These are phyloP conservation scores for Athene noctua DNA, from an alignment of 2,113 vertebrate species.

Conservation along the genomic window DNA sequence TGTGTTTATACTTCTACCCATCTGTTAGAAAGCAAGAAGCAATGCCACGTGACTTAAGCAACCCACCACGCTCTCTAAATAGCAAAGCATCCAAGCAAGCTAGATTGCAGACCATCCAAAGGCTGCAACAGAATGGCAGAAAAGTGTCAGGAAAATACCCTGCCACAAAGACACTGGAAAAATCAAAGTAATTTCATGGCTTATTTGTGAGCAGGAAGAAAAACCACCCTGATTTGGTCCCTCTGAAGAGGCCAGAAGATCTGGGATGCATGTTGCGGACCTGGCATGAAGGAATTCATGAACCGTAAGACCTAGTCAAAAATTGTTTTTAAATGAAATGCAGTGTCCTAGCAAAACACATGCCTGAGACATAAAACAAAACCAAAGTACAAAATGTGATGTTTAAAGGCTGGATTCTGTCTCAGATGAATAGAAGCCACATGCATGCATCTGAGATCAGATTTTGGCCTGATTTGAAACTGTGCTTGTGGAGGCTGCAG, in stretches of 20 bases:
- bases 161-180: not conserved
- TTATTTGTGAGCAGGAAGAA: not conserved
- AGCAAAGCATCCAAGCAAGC: not conserved
- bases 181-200: not conserved
- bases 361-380: conserved; percentile 34
- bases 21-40: not conserved
- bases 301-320: conserved; percentile 31
- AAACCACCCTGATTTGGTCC: not conserved
- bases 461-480: not conserved
- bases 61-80: not conserved
- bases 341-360: conserved; percentile 33
- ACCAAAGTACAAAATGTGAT: conserved; percentile 1
- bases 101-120: not conserved
- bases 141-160: not conserved
- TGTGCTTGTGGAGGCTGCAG: not conserved
- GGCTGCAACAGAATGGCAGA: not conserved
- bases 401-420: conserved; percentile 23
- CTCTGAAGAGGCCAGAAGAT: not conserved
- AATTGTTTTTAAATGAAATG: conserved; percentile 45
- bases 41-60: not conserved
- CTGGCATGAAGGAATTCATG: conserved; percentile 11
- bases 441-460: conserved; percentile 27
- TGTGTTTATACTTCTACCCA: not conserved
- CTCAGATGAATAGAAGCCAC: conserved; percentile 40
- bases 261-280: not conserved